A percentile compares a stretch with the other conserved stretches of the same genome.
Conservation (phyloP, 2,113 vertebrate species). For the Glaucidium brasilianum region DNA sequence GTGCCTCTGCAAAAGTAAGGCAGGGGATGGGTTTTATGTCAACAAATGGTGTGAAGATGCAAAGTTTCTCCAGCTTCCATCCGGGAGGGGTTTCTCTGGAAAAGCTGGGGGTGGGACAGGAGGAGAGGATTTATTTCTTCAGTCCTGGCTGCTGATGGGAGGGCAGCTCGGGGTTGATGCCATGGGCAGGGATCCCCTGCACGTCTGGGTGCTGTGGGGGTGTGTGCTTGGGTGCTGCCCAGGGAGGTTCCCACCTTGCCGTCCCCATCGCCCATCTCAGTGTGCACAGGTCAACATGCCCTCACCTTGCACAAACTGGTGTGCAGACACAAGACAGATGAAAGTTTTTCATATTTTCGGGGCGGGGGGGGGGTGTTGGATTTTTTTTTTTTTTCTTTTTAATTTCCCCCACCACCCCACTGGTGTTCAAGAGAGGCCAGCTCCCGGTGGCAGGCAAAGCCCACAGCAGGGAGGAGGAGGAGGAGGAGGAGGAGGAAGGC, state of each 20-base stretch:
- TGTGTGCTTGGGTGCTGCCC: neutral
- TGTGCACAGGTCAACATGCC: accelerated
- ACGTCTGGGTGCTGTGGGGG: neutral
- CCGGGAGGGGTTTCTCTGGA: neutral
- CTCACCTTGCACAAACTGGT: accelerated
- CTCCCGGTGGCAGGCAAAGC: neutral
- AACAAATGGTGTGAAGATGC: slow-evolving; percentile 38
- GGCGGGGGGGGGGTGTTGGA: no score
- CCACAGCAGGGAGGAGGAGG: neutral
- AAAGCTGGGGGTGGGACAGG: accelerated
- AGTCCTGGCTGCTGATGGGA: neutral
- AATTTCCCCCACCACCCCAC: neutral
- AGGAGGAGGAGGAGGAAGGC: slow-evolving; percentile 22
- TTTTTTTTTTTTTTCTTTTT: neutral
- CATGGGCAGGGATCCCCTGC: accelerated
- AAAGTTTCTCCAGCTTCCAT: slow-evolving; percentile 14
- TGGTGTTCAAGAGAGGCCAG: neutral
- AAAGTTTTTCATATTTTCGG: neutral
- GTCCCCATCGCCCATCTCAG: accelerated
- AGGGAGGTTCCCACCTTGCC: neutral
- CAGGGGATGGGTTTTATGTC: slow-evolving; percentile 51
- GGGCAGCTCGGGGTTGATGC: no score
- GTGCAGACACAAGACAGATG: accelerated
- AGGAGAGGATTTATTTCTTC: neutral
- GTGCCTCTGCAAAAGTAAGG: slow-evolving; percentile 68